Base-by-base conservation (phyloP, 2,113 vertebrate species). In the Thryonomys swinderianus region DNA sequence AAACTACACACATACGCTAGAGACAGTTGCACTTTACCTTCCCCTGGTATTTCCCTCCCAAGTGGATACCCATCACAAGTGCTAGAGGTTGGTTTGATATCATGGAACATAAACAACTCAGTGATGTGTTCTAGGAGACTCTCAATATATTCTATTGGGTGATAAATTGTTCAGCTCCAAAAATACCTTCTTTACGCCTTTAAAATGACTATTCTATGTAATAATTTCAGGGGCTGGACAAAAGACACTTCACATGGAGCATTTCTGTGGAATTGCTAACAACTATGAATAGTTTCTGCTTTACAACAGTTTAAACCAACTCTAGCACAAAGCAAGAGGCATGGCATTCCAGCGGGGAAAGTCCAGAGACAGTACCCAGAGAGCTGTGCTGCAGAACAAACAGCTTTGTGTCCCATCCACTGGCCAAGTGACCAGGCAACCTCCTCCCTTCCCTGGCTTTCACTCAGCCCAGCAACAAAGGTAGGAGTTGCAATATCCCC, bases 201-300 rank as follows among this genome's bases (percentile, higher is more conserved):
- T 74, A 74, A 85, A 88, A 96, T 78, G 59, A 79, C 6, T 62
- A 90, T 94, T 59, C 83, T 95, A 45, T 71, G 37, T 62, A 74
- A 88, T 83, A 79, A 79, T 76, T 61, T 95, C 32, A 95, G 86
- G 27, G 62, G 27, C 51, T 76, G 12, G 40, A 73, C 88, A 90
- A 67, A 11, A 71, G 51, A 83, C 88, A 93, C 48, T 66, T 90
- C 88, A 91, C 48, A 61, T 40, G 45, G 64, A 90, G 14, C 45
- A 71, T 53, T 96, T 90, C 14, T 95, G 53, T n/a, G 61, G 80
- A 83, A 89, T 71, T 57, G 78, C 25, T 40, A 8, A 94, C 93
- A 93, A 84, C 61, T 62, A 81, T 27, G 69, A 94, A 93, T 80
- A 78, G 78, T 71, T 94, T 96, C 74, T 83, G n/a, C 57, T 92